phyloP scores from a whole-genome alignment of 2,797 vertebrate species.

The Diglossa cyanea region DNA sequence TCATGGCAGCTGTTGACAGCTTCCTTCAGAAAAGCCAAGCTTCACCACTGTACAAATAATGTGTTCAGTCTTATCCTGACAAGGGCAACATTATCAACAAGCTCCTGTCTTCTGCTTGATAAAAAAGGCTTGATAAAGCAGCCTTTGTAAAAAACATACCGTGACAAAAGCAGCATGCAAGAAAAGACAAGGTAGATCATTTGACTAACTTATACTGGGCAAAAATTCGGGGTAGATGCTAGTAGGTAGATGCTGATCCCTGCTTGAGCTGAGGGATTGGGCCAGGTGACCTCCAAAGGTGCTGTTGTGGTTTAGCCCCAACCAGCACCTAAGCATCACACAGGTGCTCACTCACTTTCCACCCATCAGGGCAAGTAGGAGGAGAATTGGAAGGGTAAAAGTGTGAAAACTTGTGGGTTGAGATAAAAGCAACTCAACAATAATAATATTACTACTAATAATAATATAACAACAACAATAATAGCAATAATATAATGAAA shows the following conservation, averaged over 20 bases:
- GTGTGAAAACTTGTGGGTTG: neutral
- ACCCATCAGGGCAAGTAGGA: neutral
- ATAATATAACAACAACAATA: neutral
- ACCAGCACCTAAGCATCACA: neutral
- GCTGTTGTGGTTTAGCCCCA: neutral
- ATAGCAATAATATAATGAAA: neutral
- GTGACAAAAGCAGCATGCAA: neutral
- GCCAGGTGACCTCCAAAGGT: neutral
- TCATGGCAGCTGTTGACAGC: neutral
- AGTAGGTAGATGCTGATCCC: neutral
- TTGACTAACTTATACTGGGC: neutral
- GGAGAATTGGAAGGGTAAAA: neutral
- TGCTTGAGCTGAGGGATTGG: neutral
- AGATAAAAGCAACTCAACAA: neutral
- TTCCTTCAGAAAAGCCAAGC: constrained; percentile 6
- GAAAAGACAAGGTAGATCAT: neutral
- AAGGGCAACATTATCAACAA: neutral
- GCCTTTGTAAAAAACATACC: neutral
- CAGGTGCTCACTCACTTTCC: neutral
- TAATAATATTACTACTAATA: neutral
- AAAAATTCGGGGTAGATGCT: neutral
- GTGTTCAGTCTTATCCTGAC: neutral
- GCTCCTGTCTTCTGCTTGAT: neutral
- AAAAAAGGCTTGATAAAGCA: neutral
- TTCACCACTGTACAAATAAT: neutral